Evolutionary conservation across 2,113 vertebrate genomes (phyloP).

Genomic region (Festucalex cinctus): DNA sequence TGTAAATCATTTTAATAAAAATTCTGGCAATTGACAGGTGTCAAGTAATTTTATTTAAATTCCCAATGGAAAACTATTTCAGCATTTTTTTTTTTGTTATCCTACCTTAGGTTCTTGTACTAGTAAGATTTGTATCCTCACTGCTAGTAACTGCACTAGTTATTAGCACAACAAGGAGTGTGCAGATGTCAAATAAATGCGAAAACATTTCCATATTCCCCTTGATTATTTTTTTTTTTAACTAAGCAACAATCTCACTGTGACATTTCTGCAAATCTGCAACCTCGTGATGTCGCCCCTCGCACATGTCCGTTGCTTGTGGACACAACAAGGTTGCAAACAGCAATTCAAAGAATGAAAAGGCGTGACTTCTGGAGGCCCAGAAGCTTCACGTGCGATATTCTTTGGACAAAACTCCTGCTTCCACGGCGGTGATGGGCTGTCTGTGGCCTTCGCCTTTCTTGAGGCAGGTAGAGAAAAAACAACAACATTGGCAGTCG

Average conservation of each 20-base stretch:
- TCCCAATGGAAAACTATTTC: not conserved
- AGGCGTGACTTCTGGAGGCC: slow-evolving; percentile 69
- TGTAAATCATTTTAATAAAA: not conserved
- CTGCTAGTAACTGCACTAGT: too few species aligned
- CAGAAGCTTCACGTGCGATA: slow-evolving; percentile 72
- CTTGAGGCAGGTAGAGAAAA: slow-evolving; percentile 71
- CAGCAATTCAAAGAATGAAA: slow-evolving; percentile 65
- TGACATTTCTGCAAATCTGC: slow-evolving; percentile 54
- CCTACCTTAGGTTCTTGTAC: not conserved
- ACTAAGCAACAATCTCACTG: not conserved
- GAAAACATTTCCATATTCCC: not conserved
- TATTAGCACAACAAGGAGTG: not conserved
- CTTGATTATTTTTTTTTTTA: too few species aligned
- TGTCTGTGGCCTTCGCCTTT: slow-evolving; percentile 53
- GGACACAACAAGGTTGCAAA: slow-evolving; percentile 62
- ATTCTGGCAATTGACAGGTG: not conserved
- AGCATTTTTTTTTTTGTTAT: too few species aligned
- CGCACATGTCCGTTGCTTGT: slow-evolving; percentile 40
- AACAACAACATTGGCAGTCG: slow-evolving; percentile 26
- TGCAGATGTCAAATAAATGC: not conserved
- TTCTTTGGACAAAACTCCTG: slow-evolving; percentile 71
- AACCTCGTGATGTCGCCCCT: slow-evolving; percentile 49
- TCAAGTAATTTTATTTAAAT: not conserved
- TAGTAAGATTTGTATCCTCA: too few species aligned
- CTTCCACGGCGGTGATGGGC: slow-evolving; percentile 64